A percentile compares a stretch with the other conserved stretches of the same genome.
Conservation (phyloP, 2,113 vertebrate species). For the Pygoscelis adeliae region DNA sequence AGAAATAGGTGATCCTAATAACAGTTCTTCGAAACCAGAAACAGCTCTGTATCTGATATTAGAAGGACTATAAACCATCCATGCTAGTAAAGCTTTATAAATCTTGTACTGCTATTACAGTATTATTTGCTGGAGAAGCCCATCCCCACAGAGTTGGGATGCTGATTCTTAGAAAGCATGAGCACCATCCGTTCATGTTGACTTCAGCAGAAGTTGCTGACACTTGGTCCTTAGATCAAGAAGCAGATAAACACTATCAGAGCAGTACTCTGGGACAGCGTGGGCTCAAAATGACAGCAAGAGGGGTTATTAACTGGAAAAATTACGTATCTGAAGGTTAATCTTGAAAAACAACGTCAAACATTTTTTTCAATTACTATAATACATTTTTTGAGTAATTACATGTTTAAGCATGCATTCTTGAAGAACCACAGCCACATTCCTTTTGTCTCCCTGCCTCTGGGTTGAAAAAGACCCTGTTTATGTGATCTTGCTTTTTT, state of each 20-base stretch:
- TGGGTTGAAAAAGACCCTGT: background rate
- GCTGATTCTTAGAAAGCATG: background rate
- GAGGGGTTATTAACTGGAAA: background rate
- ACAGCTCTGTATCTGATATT: background rate
- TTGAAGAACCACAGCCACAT: background rate
- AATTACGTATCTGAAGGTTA: background rate
- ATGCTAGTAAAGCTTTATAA: background rate
- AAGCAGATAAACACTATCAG: background rate
- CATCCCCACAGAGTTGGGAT: background rate
- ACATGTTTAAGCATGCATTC: background rate
- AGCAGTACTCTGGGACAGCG: background rate
- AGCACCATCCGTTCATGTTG: fast-evolving
- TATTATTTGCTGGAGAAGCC: background rate
- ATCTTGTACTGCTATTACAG: background rate
- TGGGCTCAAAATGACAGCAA: background rate
- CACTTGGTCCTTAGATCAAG: background rate
- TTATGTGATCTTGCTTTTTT: background rate
- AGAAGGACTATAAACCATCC: background rate
- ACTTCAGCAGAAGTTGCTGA: background rate
- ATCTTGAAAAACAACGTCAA: background rate
- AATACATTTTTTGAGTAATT: background rate
- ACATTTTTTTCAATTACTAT: background rate
- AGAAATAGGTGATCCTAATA: background rate
- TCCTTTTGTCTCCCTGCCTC: background rate
- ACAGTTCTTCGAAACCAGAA: background rate